Evolutionary conservation across 2,888 invertebrate genomes (phyloP), one percentile per base, ranked within the genome.

Genomic region (Agonopterix heracliana): DNA sequence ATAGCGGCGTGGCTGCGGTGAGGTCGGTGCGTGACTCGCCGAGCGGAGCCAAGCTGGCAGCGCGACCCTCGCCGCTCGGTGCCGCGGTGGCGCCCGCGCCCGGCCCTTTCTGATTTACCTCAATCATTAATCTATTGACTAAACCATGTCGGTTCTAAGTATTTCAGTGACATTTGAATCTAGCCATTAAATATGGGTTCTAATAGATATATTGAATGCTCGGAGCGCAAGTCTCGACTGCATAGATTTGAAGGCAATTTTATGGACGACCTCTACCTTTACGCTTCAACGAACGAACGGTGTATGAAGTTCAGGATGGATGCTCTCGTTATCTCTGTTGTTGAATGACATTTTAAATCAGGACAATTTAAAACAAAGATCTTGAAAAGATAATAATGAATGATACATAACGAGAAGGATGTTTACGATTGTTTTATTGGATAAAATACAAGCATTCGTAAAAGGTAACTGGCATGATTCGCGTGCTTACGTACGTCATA

Each of bases 101-200:
- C 66, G 60, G 57, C 65, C 71, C 67, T 71, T 77, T 74, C 69
- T 64, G 68, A 74, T 73, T 77, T 71, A 74, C 73, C 68, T 71
- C 65, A 67, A 76, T 68, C 75, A 82, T 82, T 81, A 78, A 81
- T 79, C 73, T 74, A 73, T 49, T 41, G 34, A 2, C 10, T 14
- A 26, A 77, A 77, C 66, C 68, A 58, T 70, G 69, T 68, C 71
- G 59, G 64, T 67, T 67, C 64, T 68, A 66, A 67, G 66, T 66
- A 67, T 69, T 58, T 62, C 67, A 65, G 61, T 68, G 67, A 69
- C 68, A 68, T 71, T 79, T 72, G 65, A 74, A 71, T 76, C 63
- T 67, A 60, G 60, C 60, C 55, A 54, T 42, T 42, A 26, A 17
- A 35, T 38, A 9, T 38, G 3, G 38, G 38, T n/a, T 3, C n/a